phyloP scores from a whole-genome alignment of 2,797 vertebrate genomes.

The Calcarius lapponicus region DNA sequence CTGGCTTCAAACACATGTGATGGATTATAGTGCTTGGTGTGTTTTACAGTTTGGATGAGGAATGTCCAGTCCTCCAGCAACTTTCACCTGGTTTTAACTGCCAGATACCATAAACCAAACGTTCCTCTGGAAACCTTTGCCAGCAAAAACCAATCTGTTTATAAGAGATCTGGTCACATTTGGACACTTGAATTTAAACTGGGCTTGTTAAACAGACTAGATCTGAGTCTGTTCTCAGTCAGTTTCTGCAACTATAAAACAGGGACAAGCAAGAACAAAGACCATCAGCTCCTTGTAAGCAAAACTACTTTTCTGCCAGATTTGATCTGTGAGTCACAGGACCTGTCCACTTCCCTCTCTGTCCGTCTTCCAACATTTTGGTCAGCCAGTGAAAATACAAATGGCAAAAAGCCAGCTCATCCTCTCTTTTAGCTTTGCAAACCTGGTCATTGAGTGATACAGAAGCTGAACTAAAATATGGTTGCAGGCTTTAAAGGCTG shows the following conservation, averaged over 20 bases:
- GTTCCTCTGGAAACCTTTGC: not conserved
- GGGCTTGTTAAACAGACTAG: not conserved
- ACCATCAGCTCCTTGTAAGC: not conserved
- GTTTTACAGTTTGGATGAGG: not conserved
- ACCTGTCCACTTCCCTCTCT: not conserved
- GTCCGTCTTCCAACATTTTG: not conserved
- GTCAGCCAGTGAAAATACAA: not conserved
- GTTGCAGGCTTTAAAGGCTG: not conserved
- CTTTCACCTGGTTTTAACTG: not conserved
- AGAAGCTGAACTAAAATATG: not conserved
- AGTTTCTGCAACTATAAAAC: not conserved
- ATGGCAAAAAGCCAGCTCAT: not conserved
- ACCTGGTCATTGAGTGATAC: fast-evolving
- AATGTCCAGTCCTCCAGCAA: not conserved
- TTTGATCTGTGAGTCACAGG: not conserved
- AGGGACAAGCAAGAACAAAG: not conserved
- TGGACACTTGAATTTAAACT: not conserved
- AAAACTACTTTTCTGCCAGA: not conserved
- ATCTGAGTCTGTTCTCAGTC: not conserved
- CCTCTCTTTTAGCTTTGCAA: not conserved
- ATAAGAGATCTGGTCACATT: not conserved
- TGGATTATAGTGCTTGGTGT: not conserved
- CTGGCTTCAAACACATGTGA: not conserved
- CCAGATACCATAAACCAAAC: not conserved
- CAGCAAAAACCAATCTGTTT: not conserved